Evolutionary conservation across 2,797 vertebrate genomes (phyloP).

Genomic region (Myripristis murdjan): DNA sequence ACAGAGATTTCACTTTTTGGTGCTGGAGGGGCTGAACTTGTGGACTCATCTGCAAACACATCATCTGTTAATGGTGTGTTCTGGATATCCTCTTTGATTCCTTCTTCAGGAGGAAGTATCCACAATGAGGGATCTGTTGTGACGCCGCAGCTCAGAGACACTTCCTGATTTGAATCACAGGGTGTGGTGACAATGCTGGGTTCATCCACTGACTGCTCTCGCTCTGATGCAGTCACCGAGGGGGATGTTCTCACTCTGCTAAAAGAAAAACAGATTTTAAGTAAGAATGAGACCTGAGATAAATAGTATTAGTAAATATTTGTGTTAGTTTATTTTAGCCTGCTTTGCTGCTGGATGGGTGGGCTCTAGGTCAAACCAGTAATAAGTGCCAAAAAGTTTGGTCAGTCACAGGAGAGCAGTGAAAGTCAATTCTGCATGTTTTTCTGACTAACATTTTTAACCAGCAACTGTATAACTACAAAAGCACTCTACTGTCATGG

Average conservation of each 20-base stretch:
- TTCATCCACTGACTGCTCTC: constrained; percentile 67
- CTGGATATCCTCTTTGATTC: constrained; percentile 45
- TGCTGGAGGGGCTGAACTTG: background rate
- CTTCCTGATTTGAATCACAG: constrained; percentile 65
- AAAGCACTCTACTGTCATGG: background rate
- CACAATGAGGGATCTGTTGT: constrained; percentile 82
- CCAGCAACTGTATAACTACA: too few species aligned
- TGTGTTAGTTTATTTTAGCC: background rate
- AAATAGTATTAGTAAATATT: background rate
- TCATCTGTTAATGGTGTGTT: constrained; percentile 26
- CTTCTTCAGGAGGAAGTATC: constrained; percentile 60
- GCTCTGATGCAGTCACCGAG: constrained; percentile 43
- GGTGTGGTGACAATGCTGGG: constrained; percentile 6
- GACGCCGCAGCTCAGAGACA: constrained; percentile 79
- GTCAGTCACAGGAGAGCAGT: too few species aligned
- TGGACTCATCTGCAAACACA: constrained; percentile 35
- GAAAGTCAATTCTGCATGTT: too few species aligned
- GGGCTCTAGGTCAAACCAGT: background rate
- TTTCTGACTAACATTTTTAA: too few species aligned
- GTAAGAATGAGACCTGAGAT: constrained; percentile 4
- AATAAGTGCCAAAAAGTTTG: background rate
- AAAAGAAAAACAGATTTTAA: constrained; percentile 9
- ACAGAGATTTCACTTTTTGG: constrained; percentile 43
- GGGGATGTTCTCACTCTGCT: constrained; percentile 47
- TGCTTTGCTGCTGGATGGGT: background rate